Percentiles rank a stretch among this genome's conserved stretches.
Evolutionary conservation across 2,797 vertebrate genomes (phyloP).

Genomic region (Helostoma temminkii): DNA sequence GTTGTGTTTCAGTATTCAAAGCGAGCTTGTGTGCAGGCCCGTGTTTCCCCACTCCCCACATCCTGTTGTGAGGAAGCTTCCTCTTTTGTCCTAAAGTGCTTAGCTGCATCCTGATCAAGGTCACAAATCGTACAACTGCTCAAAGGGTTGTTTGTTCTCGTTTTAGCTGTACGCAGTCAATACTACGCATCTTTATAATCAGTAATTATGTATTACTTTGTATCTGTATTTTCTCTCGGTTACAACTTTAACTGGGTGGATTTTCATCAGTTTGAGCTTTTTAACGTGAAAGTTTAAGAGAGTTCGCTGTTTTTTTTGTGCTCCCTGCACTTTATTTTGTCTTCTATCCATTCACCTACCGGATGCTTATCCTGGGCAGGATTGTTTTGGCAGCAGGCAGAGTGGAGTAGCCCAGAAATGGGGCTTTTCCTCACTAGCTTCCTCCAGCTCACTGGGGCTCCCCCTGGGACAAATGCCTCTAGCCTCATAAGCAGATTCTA

Average conservation of each 20-base stretch:
- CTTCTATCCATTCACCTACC: neutral
- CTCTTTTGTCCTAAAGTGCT: constrained; percentile 76
- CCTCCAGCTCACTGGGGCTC: constrained; percentile 2
- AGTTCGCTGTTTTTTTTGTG: neutral
- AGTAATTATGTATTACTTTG: neutral
- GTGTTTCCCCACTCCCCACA: constrained; percentile 73
- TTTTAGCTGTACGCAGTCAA: constrained; percentile 20
- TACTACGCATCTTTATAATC: neutral
- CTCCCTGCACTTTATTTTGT: neutral
- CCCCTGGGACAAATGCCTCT: neutral
- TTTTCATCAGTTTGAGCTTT: neutral
- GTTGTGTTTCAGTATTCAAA: constrained; percentile 65
- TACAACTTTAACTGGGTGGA: neutral
- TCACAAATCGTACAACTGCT: constrained; percentile 58
- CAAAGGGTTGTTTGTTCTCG: constrained; percentile 60
- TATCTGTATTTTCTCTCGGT: neutral
- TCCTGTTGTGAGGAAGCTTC: constrained; percentile 82
- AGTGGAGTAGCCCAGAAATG: neutral
- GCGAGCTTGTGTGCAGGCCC: constrained; percentile 56
- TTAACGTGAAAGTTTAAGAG: neutral
- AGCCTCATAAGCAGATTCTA: neutral
- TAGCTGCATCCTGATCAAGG: constrained; percentile 80
- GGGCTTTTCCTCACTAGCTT: constrained; percentile 6
- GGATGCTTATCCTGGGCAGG: constrained; percentile 9
- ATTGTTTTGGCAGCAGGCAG: constrained; percentile 5